A percentile compares a stretch with the other conserved stretches of the same genome.
Evolutionary conservation across 2,113 vertebrate genomes (phyloP).

Genomic region (Rhegmatorhina hoffmannsi): DNA sequence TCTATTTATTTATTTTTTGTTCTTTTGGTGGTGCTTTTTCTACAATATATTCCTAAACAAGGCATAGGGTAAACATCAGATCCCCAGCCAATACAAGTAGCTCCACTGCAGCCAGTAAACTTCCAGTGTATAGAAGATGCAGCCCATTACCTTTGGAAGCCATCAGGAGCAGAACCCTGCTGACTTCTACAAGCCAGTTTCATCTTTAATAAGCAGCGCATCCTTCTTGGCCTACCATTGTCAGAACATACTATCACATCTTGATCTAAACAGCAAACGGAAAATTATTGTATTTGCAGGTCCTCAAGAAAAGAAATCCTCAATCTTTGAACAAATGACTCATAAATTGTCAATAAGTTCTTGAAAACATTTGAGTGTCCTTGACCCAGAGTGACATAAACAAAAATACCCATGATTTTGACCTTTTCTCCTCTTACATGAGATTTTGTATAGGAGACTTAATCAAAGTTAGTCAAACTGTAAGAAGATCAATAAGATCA

Average conservation of each 20-base stretch:
- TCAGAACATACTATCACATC: not conserved
- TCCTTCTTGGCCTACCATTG: not conserved
- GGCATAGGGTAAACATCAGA: not conserved
- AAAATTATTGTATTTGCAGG: not conserved
- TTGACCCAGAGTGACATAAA: not conserved
- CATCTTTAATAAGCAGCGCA: not conserved
- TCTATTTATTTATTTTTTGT: not conserved
- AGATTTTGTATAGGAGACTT: not conserved
- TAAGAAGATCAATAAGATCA: not conserved
- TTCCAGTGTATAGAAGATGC: not conserved
- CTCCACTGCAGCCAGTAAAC: not conserved
- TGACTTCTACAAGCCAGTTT: not conserved
- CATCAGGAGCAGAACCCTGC: not conserved
- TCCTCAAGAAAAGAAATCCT: not conserved
- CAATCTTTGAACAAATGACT: not conserved
- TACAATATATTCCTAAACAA: not conserved
- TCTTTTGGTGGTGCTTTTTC: not conserved
- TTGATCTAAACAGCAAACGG: not conserved
- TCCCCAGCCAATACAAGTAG: not conserved
- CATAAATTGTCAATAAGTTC: not conserved
- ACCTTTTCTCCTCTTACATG: not conserved
- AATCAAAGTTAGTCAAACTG: not conserved
- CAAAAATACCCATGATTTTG: not conserved
- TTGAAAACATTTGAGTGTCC: not conserved
- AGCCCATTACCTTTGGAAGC: constrained; percentile 21